A percentile compares a stretch with the other conserved stretches of the same genome.
These are phyloP conservation scores for Pollenia angustigena DNA, from an alignment of 2,888 invertebrate species.

Conservation along the genomic window DNA sequence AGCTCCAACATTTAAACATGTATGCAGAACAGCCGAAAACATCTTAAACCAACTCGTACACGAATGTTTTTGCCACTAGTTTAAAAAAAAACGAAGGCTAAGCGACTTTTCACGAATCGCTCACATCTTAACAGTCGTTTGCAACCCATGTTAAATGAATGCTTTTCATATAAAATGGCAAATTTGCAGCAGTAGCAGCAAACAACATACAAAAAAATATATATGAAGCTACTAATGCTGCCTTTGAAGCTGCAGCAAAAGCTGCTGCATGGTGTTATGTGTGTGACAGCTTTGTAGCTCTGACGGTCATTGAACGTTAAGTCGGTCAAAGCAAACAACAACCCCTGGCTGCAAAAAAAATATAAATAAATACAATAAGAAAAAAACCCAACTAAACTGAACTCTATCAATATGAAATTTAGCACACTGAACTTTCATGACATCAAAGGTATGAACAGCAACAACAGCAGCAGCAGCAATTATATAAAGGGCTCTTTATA, in stretches of 20 bases:
- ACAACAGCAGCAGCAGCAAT: slow-evolving; percentile 26
- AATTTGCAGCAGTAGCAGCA: slow-evolving; percentile 34
- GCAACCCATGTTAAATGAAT: slow-evolving; percentile 15
- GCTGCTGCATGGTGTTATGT: slow-evolving; percentile 48
- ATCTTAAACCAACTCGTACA: background rate
- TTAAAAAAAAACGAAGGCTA: slow-evolving; percentile 47
- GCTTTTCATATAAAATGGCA: slow-evolving; percentile 28
- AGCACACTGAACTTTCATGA: slow-evolving; percentile 75
- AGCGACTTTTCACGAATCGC: slow-evolving; percentile 39
- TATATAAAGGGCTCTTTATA: slow-evolving; percentile 18
- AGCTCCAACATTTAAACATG: slow-evolving; percentile 56
- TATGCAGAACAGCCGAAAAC: slow-evolving; percentile 42
- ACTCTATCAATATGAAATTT: slow-evolving; percentile 73
- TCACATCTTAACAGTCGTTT: background rate
- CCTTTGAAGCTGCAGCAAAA: slow-evolving; percentile 44
- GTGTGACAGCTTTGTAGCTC: slow-evolving; percentile 73
- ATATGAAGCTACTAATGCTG: slow-evolving; percentile 24
- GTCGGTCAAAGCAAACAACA: slow-evolving; percentile 84
- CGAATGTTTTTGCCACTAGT: background rate
- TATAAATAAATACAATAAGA: slow-evolving; percentile 32
- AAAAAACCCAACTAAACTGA: slow-evolving; percentile 66
- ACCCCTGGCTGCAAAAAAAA: slow-evolving; percentile 80
- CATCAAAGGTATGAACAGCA: slow-evolving; percentile 59
- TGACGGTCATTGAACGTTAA: slow-evolving; percentile 79
- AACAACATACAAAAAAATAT: background rate